Evolutionary conservation across 2,797 vertebrate genomes (phyloP), one percentile per base, ranked within the genome.

Genomic region (Catamblyrhynchus diadema): DNA sequence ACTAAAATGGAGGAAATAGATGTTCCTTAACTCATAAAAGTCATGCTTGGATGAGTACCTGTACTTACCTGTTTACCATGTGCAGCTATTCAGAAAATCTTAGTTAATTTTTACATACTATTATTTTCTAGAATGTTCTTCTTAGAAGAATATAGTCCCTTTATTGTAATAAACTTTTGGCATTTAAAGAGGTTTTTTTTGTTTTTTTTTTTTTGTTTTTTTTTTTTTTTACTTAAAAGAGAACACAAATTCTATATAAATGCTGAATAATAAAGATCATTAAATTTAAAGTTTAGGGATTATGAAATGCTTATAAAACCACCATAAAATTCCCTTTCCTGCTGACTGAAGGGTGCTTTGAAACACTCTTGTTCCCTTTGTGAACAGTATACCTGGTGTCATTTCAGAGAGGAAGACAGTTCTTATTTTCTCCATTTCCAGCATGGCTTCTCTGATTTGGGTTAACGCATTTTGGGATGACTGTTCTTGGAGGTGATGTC

Each of bases 131-230:
- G 9, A 66, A 35, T 39, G 4, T 59, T 35, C 14, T 51, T 75
- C 39, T 73, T 53, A 39, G n/a, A 72, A 53, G 3, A 60, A 51
- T 14, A 9, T 37, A 39, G 15, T 72, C 75, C 14, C 3, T 32
- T 70, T 71, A 17, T 44, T 44, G 47, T 30, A 8, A 53, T 56
- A 73, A 71, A 71, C 3, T 20, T 64, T 22, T 37, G 8, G 7
- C 10, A 20, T 53, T 86, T 50, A 45, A 82, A 75, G n/a, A 23
- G 3, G 0, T 14, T 23, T 0, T 23, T n/a, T 0, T 0, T 61
- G 37, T 37, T 37, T 37, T 37, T 37, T n/a, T 39, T 14, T 39
- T 47, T 0, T 0, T 62, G 0, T 14, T 23, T 0, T 23, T 39
- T 14, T 39, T 47, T 0, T 0, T 62, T 42, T 61, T 75, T 79